Conservation (phyloP, 2,113 vertebrate genomes). For the Microtus richardsoni region DNA sequence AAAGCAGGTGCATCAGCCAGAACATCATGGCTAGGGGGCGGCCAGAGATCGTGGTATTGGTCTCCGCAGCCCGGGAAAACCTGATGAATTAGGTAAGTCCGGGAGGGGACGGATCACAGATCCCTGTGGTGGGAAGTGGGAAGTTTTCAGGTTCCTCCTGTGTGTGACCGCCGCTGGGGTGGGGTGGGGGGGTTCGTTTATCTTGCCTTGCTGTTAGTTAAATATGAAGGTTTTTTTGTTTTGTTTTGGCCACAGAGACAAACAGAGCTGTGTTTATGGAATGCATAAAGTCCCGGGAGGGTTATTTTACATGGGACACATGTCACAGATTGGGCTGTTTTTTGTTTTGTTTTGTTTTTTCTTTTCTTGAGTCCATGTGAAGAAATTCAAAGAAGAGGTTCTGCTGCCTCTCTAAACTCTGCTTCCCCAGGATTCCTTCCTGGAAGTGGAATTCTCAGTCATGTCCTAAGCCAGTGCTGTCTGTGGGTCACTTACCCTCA, state of each 20-base stretch:
- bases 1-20: neutral
- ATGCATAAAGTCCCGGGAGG: fast-evolving
- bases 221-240: too few relatives aligned
- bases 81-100: too few relatives aligned
- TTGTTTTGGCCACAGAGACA: neutral
- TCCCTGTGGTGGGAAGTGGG: neutral
- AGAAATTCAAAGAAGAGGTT: neutral
- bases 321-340: neutral
- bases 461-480: fast-evolving
- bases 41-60: neutral
- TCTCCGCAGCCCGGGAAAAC: neutral
- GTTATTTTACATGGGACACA: neutral
- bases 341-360: neutral
- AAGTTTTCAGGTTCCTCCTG: neutral
- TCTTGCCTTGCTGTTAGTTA: neutral
- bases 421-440: neutral
- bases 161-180: neutral
- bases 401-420: neutral
- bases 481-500: fast-evolving
- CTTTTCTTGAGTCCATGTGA: neutral
- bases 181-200: neutral
- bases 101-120: neutral
- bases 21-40: neutral
- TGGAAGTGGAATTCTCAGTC: neutral
- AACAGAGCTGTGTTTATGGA: neutral